Evolutionary conservation across 2,797 vertebrate species (phyloP), one percentile per base, ranked within the genome.

Genomic region (Gouania willdenowi): DNA sequence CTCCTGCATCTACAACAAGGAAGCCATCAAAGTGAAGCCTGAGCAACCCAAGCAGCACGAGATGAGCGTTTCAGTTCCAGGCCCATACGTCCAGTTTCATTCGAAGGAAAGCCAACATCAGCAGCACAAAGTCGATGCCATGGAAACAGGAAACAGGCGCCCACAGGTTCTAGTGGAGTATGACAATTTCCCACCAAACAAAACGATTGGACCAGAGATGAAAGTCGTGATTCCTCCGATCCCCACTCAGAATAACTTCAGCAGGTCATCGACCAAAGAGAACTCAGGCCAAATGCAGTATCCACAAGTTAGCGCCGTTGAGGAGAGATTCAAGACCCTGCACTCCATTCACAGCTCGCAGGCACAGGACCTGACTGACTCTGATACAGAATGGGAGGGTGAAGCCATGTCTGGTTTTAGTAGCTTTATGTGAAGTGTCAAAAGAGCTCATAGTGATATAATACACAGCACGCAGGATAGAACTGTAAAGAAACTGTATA

Each of bases 301-400:
- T 5, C 36, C 56, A 0, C 67, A 49, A 0, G 12, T 48, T 15
- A 59, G 59, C 22, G 6, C 41, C 4, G 35, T 67, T 0, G 44
- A 53, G 0, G 70, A 64, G n/a, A 10, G 28, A 29, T 81, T 85
- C 45, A 58, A 38, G n/a, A n/a, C n/a, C n/a, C n/a, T n/a, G n/a
- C n/a, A n/a, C n/a, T n/a, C n/a, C n/a, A n/a, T n/a, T n/a, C n/a
- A n/a, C n/a, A n/a, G n/a, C 13, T 54, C 66, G 0, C 78, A 85
- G 15, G 39, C 42, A 0, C 72, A 77, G 4, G 82, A 89, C 14
- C 83, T 89, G 20, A 82, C 83, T 0, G 87, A 90, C 48, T 89
- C 87, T 0, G 87, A 89, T 36, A 88, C 88, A 0, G 92, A 91
- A 44, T 92, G 91, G 90, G 91, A 92, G 26, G 88, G 59, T 2